A percentile compares a stretch with the other conserved stretches of the same genome.
These are phyloP conservation scores for Eudorcas thomsonii DNA, from an alignment of 2,113 vertebrate genomes.

Conservation along the genomic window DNA sequence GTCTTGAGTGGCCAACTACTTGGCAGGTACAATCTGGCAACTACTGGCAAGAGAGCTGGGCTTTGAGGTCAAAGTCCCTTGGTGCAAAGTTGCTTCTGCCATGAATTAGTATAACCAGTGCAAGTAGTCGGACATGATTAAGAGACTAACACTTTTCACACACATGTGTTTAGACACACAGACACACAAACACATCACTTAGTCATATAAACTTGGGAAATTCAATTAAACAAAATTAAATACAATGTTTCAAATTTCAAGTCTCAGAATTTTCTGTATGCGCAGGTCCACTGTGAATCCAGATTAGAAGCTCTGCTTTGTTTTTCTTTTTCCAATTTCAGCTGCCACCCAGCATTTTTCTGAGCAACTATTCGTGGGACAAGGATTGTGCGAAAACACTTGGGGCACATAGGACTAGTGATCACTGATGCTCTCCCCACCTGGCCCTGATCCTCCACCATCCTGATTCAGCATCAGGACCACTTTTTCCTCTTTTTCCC, in stretches of 20 bases:
- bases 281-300: background rate
- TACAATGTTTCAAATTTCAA: background rate
- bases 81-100: background rate
- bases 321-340: background rate
- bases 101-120: background rate
- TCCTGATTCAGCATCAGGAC: background rate
- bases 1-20: background rate
- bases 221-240: constrained; percentile 1
- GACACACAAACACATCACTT: background rate
- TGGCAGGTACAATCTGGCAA: background rate
- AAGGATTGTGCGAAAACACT: background rate
- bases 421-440: background rate
- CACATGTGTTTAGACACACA: background rate
- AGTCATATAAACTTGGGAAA: background rate
- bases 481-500: background rate
- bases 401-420: background rate
- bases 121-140: background rate
- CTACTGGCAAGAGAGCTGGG: too few species aligned
- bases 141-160: background rate
- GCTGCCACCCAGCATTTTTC: background rate
- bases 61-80: background rate
- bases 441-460: background rate
- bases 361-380: background rate
- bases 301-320: background rate
- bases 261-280: background rate